Percentiles rank a stretch among this genome's conserved stretches.
Conservation (phyloP, 1,140 invertebrate genomes). For the Acromyrmex echinatior region DNA sequence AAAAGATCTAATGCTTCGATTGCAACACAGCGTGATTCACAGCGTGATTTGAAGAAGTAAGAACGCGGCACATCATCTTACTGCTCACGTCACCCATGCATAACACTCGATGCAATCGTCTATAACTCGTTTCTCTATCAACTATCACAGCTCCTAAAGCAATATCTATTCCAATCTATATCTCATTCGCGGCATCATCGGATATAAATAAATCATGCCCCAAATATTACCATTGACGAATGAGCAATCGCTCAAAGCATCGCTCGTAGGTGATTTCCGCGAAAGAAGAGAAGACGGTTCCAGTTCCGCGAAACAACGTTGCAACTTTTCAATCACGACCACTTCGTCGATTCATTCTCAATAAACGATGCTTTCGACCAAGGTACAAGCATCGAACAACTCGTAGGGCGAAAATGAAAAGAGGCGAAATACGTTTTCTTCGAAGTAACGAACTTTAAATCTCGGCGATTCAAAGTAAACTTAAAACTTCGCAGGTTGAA, state of each 20-base stretch:
- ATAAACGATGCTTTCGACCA: neutral
- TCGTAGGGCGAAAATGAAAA: slow-evolving; percentile 38
- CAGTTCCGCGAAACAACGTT: slow-evolving; percentile 8
- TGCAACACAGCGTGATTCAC: slow-evolving; percentile 47
- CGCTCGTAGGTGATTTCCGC: slow-evolving; percentile 4
- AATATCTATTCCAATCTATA: slow-evolving; percentile 7
- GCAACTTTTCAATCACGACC: slow-evolving; percentile 26
- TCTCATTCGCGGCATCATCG: neutral
- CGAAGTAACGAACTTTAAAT: slow-evolving; percentile 46
- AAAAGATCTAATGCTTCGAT: neutral
- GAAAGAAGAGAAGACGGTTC: neutral
- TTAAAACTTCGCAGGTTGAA: slow-evolving; percentile 49
- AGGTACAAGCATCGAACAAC: neutral
- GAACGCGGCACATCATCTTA: slow-evolving; percentile 29
- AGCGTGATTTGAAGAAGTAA: slow-evolving; percentile 43
- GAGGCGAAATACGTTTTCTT: slow-evolving; percentile 6
- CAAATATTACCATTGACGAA: slow-evolving; percentile 27
- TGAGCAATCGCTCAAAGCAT: slow-evolving; percentile 11
- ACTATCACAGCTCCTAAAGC: neutral
- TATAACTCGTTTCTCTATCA: slow-evolving; percentile 20
- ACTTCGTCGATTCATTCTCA: neutral
- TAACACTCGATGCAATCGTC: slow-evolving; percentile 41
- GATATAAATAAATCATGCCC: slow-evolving; percentile 41
- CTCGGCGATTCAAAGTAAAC: slow-evolving; percentile 13
- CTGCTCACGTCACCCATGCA: slow-evolving; percentile 43